Conservation (phyloP, 2,888 invertebrate species). For the Punctoribates punctum region DNA sequence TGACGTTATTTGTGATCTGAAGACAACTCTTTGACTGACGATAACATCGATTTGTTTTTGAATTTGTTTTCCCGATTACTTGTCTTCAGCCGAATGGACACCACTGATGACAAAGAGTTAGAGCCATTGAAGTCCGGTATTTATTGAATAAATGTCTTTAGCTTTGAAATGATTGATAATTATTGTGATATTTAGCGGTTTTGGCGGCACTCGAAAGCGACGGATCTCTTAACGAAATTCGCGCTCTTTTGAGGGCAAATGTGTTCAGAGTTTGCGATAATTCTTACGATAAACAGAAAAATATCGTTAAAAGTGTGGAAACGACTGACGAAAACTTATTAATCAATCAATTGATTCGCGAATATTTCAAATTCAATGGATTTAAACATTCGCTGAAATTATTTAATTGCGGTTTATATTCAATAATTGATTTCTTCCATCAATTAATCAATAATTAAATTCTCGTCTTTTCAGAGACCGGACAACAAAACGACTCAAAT, state of each 20-base stretch:
- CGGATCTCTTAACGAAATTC: conserved; percentile 3
- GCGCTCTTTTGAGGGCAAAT: conserved; percentile 6
- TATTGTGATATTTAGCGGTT: not conserved
- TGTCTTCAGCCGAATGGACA: not conserved
- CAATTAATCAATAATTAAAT: not conserved
- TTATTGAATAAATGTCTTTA: not conserved
- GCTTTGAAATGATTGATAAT: not conserved
- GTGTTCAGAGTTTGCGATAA: conserved; percentile 24
- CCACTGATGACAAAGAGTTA: conserved; percentile 16
- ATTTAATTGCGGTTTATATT: conserved; percentile 24
- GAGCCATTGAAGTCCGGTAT: conserved; percentile 29
- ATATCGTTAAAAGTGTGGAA: not conserved
- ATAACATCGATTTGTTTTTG: not conserved
- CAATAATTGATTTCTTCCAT: not conserved
- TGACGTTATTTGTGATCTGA: too few species aligned
- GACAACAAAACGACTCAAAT: not conserved
- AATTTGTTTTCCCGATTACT: not conserved
- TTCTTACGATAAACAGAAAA: not conserved
- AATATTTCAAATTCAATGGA: not conserved
- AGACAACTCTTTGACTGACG: not conserved
- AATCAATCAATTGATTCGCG: conserved; percentile 15
- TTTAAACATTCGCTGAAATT: not conserved
- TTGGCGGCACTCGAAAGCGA: not conserved
- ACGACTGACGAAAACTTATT: not conserved
- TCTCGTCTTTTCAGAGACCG: not conserved